Conservation (phyloP, 2,113 vertebrate genomes). For the Tonatia bakeri region DNA sequence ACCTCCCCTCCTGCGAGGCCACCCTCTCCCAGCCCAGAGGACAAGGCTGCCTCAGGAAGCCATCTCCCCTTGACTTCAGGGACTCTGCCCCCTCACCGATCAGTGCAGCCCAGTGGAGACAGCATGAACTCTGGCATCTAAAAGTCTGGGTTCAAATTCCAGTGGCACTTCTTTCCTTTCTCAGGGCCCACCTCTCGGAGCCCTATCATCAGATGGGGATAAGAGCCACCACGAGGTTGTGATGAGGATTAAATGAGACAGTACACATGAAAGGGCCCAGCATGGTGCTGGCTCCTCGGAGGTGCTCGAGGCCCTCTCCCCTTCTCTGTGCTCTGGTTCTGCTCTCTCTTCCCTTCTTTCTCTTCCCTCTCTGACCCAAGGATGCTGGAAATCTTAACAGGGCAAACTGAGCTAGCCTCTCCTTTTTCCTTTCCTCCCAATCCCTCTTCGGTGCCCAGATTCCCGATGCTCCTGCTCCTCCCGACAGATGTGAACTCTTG, state of each 20-base stretch:
- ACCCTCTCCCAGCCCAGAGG: background rate
- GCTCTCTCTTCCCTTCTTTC: background rate
- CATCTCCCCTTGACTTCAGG: background rate
- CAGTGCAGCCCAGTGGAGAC: background rate
- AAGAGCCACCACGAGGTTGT: background rate
- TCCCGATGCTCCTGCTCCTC: background rate
- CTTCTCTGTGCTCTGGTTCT: rapidly evolving
- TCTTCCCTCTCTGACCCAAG: background rate
- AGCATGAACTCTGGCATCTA: background rate
- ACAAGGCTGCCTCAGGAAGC: background rate
- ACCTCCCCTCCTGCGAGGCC: too few relatives aligned
- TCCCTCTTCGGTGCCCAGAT: background rate
- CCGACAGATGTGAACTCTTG: background rate
- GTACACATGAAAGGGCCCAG: background rate
- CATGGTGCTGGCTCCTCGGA: rapidly evolving
- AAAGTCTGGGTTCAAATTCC: background rate
- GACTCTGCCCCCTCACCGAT: background rate
- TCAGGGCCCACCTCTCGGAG: background rate
- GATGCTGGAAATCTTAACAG: background rate
- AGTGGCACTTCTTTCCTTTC: background rate
- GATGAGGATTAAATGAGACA: background rate
- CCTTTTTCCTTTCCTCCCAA: too few relatives aligned
- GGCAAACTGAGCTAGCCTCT: background rate
- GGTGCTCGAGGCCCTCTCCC: background rate
- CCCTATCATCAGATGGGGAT: background rate